A percentile compares a stretch with the other conserved stretches of the same genome.
Evolutionary conservation across 2,888 invertebrate genomes (phyloP).

Genomic region (Rotaria magnacalcarata): DNA sequence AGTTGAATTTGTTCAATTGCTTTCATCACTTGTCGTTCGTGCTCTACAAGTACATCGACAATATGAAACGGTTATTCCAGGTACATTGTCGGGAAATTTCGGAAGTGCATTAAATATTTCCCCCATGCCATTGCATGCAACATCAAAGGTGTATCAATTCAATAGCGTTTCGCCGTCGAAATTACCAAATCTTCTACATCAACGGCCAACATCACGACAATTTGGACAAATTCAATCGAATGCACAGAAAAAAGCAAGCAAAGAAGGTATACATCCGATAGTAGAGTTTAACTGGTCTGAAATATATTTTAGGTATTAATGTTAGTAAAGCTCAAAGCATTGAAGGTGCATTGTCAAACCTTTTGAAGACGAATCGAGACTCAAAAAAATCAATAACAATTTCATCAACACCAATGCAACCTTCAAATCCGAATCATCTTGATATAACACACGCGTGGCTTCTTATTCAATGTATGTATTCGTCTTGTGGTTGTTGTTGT

Average conservation of each 20-base stretch:
- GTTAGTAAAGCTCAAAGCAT: not conserved
- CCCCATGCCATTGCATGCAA: not conserved
- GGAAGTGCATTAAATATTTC: not conserved
- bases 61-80: not conserved
- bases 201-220: not conserved
- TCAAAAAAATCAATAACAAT: not conserved
- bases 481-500: not conserved
- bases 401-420: not conserved
- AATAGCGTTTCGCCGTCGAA: not conserved
- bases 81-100: not conserved
- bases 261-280: not conserved
- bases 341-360: not conserved
- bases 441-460: slow-evolving; percentile 1
- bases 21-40: slow-evolving; percentile 22
- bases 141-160: not conserved
- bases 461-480: not conserved
- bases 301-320: not conserved
- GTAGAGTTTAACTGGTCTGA: no score
- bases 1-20: slow-evolving; percentile 17
- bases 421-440: not conserved
- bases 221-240: not conserved
- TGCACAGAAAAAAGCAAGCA: not conserved
- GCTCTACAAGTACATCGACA: not conserved
- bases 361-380: not conserved
- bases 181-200: not conserved